phyloP scores from a whole-genome alignment of 2,797 vertebrate genomes.

The Remorina albescens region DNA sequence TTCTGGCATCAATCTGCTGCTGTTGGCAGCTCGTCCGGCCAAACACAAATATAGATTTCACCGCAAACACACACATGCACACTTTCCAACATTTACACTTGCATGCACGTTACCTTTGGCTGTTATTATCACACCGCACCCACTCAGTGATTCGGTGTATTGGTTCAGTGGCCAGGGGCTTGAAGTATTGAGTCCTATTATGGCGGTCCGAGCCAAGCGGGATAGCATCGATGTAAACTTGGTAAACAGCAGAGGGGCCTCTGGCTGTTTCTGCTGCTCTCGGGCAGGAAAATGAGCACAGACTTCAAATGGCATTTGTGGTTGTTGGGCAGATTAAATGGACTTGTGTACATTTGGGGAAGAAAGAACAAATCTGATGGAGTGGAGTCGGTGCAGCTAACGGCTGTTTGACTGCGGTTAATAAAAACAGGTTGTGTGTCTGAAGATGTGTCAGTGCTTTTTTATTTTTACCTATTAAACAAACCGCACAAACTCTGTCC shows the following conservation, averaged over 20 bases:
- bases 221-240: slow-evolving; percentile 73
- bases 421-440: slow-evolving; percentile 27
- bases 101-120: slow-evolving; percentile 69
- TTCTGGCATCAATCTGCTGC: slow-evolving; percentile 51
- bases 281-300: slow-evolving; percentile 50
- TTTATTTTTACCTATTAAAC: too few relatives aligned
- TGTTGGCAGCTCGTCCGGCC: slow-evolving; percentile 38
- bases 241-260: slow-evolving; percentile 67
- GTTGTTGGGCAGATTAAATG: slow-evolving; percentile 67
- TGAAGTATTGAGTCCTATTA: slow-evolving; percentile 73
- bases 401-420: slow-evolving; percentile 50
- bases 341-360: slow-evolving; percentile 35
- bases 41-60: slow-evolving; percentile 66
- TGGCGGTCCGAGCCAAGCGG: slow-evolving; percentile 50
- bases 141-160: slow-evolving; percentile 48
- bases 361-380: slow-evolving; percentile 25
- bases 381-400: slow-evolving; percentile 26
- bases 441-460: too few relatives aligned
- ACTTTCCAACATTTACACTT: slow-evolving; percentile 46
- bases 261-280: slow-evolving; percentile 54
- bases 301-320: slow-evolving; percentile 70
- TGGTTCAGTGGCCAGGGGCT: slow-evolving; percentile 70
- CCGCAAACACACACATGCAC: slow-evolving; percentile 22
- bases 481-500: too few relatives aligned
- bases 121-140: slow-evolving; percentile 66